Evolutionary conservation across 2,888 invertebrate genomes (phyloP).

Genomic region (Piscicola geometra): DNA sequence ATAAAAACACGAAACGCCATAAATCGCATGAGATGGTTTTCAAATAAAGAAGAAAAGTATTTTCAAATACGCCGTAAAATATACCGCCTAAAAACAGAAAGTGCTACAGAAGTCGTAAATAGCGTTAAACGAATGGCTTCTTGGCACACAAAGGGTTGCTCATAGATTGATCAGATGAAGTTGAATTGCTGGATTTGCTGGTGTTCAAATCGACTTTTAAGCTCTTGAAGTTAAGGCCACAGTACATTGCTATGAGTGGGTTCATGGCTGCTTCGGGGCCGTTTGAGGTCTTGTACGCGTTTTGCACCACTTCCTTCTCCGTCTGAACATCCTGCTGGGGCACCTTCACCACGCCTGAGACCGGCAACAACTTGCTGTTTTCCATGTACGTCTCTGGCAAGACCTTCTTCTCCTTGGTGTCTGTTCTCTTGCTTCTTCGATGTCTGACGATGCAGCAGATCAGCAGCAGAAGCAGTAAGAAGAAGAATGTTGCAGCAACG

Average conservation of each 20-base stretch:
- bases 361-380: background rate
- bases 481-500: background rate
- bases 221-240: slow-evolving; percentile 13
- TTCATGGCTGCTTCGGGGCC: background rate
- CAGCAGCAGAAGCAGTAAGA: background rate
- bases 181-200: background rate
- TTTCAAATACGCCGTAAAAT: background rate
- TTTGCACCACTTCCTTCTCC: background rate
- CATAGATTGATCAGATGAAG: slow-evolving; percentile 1
- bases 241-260: background rate
- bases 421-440: background rate
- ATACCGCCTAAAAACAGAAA: background rate
- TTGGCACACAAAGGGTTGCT: background rate
- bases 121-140: background rate
- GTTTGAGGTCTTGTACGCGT: background rate
- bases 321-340: background rate
- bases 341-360: background rate
- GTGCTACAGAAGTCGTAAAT: background rate
- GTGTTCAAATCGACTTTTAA: slow-evolving; percentile 1
- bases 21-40: background rate
- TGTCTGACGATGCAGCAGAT: background rate
- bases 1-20: background rate
- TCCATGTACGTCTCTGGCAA: background rate
- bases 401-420: background rate
- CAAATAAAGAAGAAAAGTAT: background rate